These are phyloP conservation scores for Chascanopsetta lugubris DNA, from an alignment of 2,113 vertebrate species.

Conservation along the genomic window DNA sequence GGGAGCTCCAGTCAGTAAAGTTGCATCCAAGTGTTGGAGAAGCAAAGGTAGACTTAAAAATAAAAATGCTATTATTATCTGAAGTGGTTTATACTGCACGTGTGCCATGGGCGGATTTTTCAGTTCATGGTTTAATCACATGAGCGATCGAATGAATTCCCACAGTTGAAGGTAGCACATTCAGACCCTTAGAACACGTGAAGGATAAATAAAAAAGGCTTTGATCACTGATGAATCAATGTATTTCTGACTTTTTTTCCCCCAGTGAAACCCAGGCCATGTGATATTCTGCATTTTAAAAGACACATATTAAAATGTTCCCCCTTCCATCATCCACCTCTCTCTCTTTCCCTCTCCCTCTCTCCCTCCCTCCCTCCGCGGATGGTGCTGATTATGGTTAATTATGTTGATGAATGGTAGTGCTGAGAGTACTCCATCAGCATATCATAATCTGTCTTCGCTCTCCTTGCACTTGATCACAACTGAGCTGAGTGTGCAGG, in stretches of 20 bases:
- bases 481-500: conserved; percentile 44
- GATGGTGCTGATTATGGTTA: conserved; percentile 78
- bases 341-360: conserved; percentile 15
- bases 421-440: conserved; percentile 76
- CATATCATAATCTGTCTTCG: conserved; percentile 70
- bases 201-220: conserved; percentile 1
- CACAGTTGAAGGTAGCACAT: neutral
- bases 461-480: conserved; percentile 52
- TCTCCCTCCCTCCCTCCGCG: conserved; percentile 54
- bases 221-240: neutral
- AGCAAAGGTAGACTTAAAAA: no score
- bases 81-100: conserved; percentile 1
- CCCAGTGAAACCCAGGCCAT: neutral
- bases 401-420: conserved; percentile 81
- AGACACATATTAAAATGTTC: conserved; percentile 1
- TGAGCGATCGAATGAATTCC: neutral
- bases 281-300: conserved; percentile 14
- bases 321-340: conserved; percentile 30
- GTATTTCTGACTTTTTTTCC: neutral
- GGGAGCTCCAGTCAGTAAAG: no score
- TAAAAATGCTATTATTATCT: neutral
- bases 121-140: neutral
- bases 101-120: neutral
- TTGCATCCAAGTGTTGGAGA: no score
- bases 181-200: neutral